Percentiles rank a stretch among this genome's conserved stretches.
Conservation (phyloP, 2,797 vertebrate genomes). For the Brachymystax lenok region DNA sequence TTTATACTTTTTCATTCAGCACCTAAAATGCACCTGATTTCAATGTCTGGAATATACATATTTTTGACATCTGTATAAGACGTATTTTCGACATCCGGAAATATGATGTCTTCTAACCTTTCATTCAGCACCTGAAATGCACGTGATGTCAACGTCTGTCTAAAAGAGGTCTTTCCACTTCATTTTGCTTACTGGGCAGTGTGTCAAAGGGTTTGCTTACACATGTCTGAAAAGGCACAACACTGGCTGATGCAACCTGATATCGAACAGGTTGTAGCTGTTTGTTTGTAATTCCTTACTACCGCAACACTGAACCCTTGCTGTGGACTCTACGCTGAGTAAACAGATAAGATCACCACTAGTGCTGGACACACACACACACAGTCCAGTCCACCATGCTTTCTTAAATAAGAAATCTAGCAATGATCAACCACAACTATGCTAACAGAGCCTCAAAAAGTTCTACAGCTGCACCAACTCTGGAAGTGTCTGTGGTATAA, state of each 20-base stretch:
- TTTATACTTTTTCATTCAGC: too few relatives aligned
- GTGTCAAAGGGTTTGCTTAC: not conserved
- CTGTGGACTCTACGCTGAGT: conserved; percentile 8
- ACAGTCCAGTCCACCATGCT: not conserved
- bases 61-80: too few relatives aligned
- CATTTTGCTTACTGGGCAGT: too few relatives aligned
- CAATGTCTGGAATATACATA: too few relatives aligned
- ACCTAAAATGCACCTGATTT: too few relatives aligned
- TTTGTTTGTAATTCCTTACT: not conserved
- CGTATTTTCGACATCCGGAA: too few relatives aligned
- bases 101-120: too few relatives aligned
- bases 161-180: too few relatives aligned
- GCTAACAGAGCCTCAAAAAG: not conserved
- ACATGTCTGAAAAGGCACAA: not conserved
- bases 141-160: too few relatives aligned
- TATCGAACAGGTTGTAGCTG: not conserved
- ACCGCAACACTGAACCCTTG: conserved; percentile 11
- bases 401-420: conserved; percentile 14
- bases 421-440: conserved; percentile 21
- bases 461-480: too few relatives aligned
- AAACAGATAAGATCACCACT: not conserved
- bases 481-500: not conserved
- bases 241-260: not conserved
- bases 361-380: conserved; percentile 19
- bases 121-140: too few relatives aligned